Percentiles rank a stretch among this genome's conserved stretches.
phyloP scores from a whole-genome alignment of 2,888 invertebrate genomes.

The Venusia cambrica region DNA sequence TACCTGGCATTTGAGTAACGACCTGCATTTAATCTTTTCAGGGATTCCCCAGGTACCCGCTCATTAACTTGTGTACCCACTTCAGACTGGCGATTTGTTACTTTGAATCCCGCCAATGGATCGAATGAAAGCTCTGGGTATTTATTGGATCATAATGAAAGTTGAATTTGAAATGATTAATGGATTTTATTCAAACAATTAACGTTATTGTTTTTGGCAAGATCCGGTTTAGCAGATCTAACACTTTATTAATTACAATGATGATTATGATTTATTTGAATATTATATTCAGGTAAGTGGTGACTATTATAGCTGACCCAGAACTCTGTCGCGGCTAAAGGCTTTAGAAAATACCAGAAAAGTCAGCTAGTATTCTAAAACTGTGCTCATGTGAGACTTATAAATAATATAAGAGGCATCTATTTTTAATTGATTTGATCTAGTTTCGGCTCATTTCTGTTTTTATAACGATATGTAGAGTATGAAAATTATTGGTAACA shows the following conservation, averaged over 20 bases:
- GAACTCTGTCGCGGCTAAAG: too few relatives aligned
- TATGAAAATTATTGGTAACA: too few relatives aligned
- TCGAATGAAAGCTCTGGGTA: constrained; percentile 52
- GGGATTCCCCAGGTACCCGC: constrained; percentile 68
- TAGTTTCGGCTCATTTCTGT: too few relatives aligned
- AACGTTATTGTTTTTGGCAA: constrained; percentile 7
- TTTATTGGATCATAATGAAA: constrained; percentile 17
- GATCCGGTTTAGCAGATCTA: neutral
- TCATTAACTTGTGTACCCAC: constrained; percentile 77
- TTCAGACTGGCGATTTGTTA: constrained; percentile 73
- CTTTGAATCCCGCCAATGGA: constrained; percentile 65
- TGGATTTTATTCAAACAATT: constrained; percentile 16
- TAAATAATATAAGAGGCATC: too few relatives aligned
- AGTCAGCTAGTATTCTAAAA: too few relatives aligned
- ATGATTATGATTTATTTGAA: constrained; percentile 4
- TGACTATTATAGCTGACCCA: too few relatives aligned
- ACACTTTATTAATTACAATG: constrained; percentile 8
- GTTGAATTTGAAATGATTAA: constrained; percentile 28
- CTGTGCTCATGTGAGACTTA: too few relatives aligned
- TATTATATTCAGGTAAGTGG: too few relatives aligned
- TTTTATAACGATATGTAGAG: too few relatives aligned
- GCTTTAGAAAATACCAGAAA: too few relatives aligned
- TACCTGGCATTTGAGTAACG: constrained; percentile 62
- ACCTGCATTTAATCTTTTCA: constrained; percentile 72
- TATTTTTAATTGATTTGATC: too few relatives aligned